These are phyloP conservation scores for Lethenteron camtschaticum DNA, from an alignment of 2,113 vertebrate species.

Conservation along the genomic window DNA sequence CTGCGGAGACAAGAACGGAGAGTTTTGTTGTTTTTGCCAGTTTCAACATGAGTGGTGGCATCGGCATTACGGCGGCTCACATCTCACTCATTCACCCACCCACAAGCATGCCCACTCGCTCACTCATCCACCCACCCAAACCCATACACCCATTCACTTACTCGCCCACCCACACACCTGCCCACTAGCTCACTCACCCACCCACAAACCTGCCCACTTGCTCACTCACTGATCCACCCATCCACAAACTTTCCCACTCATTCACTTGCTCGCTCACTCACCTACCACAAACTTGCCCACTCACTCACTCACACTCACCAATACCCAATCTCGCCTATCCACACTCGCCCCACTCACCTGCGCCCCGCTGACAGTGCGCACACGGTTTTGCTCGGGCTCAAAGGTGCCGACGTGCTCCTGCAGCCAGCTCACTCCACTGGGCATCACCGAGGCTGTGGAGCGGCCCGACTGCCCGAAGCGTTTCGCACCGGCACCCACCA, in stretches of 20 bases:
- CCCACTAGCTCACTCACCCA: too few species aligned
- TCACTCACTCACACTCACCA: too few species aligned
- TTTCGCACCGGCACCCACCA: slow-evolving; percentile 80
- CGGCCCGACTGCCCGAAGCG: slow-evolving; percentile 31
- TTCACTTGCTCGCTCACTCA: too few species aligned
- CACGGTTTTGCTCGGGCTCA: slow-evolving; percentile 46
- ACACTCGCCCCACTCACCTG: slow-evolving; percentile 23
- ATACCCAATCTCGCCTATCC: too few species aligned
- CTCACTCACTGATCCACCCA: too few species aligned
- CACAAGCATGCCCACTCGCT: slow-evolving; percentile 6
- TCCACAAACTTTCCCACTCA: too few species aligned
- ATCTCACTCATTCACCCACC: not conserved
- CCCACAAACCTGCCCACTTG: too few species aligned
- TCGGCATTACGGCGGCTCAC: too few species aligned
- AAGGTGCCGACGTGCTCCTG: slow-evolving; percentile 45
- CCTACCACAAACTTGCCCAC: too few species aligned
- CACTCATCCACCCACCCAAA: not conserved
- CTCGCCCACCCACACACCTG: not conserved
- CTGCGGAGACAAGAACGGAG: slow-evolving; percentile 21
- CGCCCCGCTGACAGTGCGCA: slow-evolving; percentile 35
- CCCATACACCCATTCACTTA: not conserved
- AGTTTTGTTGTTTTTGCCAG: not conserved
- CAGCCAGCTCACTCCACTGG: slow-evolving; percentile 63
- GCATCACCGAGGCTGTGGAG: slow-evolving; percentile 40
- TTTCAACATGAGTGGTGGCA: too few species aligned